A percentile compares a stretch with the other conserved stretches of the same genome.
Conservation (phyloP, 2,113 vertebrate species). For the Bungarus multicinctus region DNA sequence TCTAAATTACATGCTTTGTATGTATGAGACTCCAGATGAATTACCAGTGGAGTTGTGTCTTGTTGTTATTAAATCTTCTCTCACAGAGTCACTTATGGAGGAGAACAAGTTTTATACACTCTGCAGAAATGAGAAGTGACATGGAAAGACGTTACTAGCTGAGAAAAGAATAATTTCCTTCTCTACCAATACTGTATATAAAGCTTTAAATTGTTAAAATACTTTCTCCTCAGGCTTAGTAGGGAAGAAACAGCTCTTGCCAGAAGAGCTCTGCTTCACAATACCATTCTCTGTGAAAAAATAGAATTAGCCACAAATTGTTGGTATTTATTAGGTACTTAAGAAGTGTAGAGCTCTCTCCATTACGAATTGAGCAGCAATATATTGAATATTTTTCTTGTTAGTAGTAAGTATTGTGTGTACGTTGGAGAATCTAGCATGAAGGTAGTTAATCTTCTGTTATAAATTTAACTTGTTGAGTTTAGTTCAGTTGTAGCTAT, state of each 20-base stretch:
- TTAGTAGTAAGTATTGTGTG: conserved; percentile 26
- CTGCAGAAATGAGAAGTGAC: conserved; percentile 43
- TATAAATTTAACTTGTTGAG: neutral
- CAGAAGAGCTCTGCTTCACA: neutral
- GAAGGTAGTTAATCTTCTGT: neutral
- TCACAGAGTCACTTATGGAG: conserved; percentile 36
- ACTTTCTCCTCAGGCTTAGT: neutral
- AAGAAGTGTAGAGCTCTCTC: neutral
- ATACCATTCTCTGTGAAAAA: neutral
- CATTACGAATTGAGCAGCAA: neutral
- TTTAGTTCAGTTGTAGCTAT: neutral
- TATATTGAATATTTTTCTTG: conserved; percentile 9
- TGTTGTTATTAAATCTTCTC: conserved; percentile 32
- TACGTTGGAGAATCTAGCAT: neutral
- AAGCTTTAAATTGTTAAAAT: neutral
- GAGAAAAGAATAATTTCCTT: conserved; percentile 19
- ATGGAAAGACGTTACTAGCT: conserved; percentile 40
- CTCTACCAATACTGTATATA: neutral
- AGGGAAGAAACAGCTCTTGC: neutral
- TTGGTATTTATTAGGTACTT: conserved; percentile 17
- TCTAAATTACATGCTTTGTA: conserved; percentile 40
- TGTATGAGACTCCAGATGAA: conserved; percentile 35
- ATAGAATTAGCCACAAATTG: conserved; percentile 16
- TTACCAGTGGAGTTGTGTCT: conserved; percentile 39
- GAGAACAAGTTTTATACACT: conserved; percentile 48